These are phyloP conservation scores for Ariolimax columbianus DNA, from an alignment of 2,888 invertebrate genomes.

Conservation along the genomic window DNA sequence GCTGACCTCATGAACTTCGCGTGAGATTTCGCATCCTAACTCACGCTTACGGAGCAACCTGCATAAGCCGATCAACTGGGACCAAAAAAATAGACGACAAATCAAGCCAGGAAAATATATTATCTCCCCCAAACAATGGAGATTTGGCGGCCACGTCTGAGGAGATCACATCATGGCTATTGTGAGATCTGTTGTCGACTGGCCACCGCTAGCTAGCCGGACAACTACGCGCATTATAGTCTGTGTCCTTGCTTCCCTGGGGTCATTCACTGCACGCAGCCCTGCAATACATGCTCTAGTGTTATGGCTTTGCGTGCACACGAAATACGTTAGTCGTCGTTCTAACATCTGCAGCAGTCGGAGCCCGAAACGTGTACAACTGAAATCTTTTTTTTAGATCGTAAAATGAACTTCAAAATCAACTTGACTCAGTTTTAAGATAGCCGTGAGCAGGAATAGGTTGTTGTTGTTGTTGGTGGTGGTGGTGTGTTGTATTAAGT, in stretches of 20 bases:
- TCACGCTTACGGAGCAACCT: conserved; percentile 7
- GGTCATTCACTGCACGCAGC: not conserved
- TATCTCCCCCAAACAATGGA: not conserved
- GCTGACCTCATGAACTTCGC: conserved; percentile 24
- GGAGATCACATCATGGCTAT: conserved; percentile 30
- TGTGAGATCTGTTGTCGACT: not conserved
- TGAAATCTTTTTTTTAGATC: too few relatives aligned
- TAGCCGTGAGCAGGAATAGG: too few relatives aligned
- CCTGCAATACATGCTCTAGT: not conserved
- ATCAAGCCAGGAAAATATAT: conserved; percentile 20
- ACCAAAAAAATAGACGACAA: conserved; percentile 1
- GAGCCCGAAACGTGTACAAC: too few relatives aligned
- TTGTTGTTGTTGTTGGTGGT: too few relatives aligned
- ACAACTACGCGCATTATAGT: not conserved
- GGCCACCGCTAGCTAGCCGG: not conserved
- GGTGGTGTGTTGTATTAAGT: too few relatives aligned
- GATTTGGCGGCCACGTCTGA: conserved; percentile 10
- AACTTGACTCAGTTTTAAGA: too few relatives aligned
- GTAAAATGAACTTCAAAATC: too few relatives aligned
- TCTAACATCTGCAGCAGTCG: conserved; percentile 33
- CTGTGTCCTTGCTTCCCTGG: not conserved
- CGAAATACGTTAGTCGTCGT: not conserved
- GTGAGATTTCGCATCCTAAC: not conserved
- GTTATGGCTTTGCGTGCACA: not conserved
- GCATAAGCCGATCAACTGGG: not conserved